Evolutionary conservation across 2,113 vertebrate species (phyloP).

Genomic region (Sylvietta virens): DNA sequence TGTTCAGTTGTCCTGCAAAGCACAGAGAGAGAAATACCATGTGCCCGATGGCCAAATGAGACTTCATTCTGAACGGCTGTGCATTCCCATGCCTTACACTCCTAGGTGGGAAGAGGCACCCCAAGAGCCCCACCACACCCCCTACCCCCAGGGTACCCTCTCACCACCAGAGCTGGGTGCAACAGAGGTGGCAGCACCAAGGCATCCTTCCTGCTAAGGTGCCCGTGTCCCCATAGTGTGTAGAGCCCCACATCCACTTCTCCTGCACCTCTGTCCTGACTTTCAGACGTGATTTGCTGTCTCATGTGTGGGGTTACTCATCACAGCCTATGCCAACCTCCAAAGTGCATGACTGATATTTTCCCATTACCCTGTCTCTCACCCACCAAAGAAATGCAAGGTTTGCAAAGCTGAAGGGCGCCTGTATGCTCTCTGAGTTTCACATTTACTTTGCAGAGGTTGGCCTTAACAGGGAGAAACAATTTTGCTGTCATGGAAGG

Average conservation of each 20-base stretch:
- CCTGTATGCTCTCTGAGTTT: not conserved
- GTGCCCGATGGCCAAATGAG: not conserved
- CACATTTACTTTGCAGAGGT: not conserved
- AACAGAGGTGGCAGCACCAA: not conserved
- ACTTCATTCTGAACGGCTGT: not conserved
- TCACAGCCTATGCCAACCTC: not conserved
- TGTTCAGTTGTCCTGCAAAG: slow-evolving; percentile 75
- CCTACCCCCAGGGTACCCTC: not conserved
- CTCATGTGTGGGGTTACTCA: not conserved
- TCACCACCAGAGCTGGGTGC: not conserved
- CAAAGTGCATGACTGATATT: not conserved
- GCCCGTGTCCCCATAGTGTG: not conserved
- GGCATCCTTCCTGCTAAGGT: not conserved
- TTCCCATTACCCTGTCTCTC: not conserved
- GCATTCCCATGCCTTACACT: not conserved
- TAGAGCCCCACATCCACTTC: not conserved
- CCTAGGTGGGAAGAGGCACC: not conserved
- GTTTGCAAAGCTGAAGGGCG: not conserved
- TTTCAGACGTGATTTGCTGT: not conserved
- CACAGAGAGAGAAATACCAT: not conserved
- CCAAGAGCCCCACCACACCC: not conserved
- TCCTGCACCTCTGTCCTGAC: accelerated
- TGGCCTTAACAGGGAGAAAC: slow-evolving; percentile 7
- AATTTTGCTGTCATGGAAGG: slow-evolving; percentile 12
- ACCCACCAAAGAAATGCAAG: not conserved